These are phyloP conservation scores for Cheilosia soror DNA, from an alignment of 2,888 invertebrate genomes.

Conservation along the genomic window DNA sequence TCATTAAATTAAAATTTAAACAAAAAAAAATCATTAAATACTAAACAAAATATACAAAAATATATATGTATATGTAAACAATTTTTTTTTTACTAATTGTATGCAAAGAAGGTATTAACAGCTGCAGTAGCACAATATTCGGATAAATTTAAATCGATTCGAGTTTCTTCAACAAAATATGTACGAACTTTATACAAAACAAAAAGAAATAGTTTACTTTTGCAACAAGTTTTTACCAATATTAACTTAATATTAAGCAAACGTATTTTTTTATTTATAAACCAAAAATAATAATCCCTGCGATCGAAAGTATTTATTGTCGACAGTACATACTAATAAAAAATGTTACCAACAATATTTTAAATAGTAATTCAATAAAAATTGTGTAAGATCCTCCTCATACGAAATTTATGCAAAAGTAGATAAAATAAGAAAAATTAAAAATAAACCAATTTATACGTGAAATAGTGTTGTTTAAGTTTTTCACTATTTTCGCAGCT, in stretches of 20 bases:
- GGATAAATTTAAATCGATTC: constrained; percentile 22
- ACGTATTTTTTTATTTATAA: constrained; percentile 61
- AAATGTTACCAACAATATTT: constrained; percentile 22
- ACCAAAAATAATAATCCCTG: constrained; percentile 37
- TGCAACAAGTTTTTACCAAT: constrained; percentile 61
- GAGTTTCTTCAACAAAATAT: not conserved
- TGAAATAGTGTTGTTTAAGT: constrained; percentile 21
- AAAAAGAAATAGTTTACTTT: constrained; percentile 3
- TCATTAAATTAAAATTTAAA: constrained; percentile 64
- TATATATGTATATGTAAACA: constrained; percentile 63
- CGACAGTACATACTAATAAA: constrained; percentile 40
- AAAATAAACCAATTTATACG: constrained; percentile 71
- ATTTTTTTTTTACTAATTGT: constrained; percentile 70
- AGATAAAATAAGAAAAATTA: constrained; percentile 67
- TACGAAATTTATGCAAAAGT: constrained; percentile 62
- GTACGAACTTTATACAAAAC: not conserved
- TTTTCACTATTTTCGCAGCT: not conserved
- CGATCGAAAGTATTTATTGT: constrained; percentile 60
- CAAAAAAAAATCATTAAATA: constrained; percentile 20
- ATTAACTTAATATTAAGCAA: constrained; percentile 66
- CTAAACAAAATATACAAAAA: constrained; percentile 45
- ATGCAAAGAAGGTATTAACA: constrained; percentile 43
- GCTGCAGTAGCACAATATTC: constrained; percentile 59
- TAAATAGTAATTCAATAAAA: constrained; percentile 56
- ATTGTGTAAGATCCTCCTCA: constrained; percentile 42